Percentiles rank a stretch among this genome's conserved stretches.
phyloP scores from a whole-genome alignment of 2,888 invertebrate species.

The Leucophora obtusa region DNA sequence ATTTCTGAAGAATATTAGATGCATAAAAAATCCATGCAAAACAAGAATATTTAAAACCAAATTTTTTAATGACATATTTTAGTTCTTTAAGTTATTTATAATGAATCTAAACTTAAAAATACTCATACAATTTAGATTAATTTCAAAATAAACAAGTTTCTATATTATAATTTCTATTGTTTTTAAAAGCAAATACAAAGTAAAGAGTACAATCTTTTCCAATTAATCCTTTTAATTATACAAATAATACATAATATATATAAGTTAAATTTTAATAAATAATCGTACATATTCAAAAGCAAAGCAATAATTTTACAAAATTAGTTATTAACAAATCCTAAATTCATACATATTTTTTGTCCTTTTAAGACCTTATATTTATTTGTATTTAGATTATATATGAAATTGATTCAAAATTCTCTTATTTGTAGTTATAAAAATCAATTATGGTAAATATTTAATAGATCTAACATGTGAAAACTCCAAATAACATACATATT shows the following conservation, averaged over 20 bases:
- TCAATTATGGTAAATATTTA: not conserved
- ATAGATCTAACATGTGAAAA: constrained; percentile 19
- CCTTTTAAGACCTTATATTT: constrained; percentile 21
- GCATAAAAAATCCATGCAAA: constrained; percentile 14
- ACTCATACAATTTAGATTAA: not conserved
- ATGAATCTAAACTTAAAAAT: not conserved
- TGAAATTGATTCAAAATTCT: not conserved
- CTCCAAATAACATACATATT: constrained; percentile 55
- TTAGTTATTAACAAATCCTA: constrained; percentile 25
- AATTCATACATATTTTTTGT: not conserved
- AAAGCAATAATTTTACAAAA: constrained; percentile 53
- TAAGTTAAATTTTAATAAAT: constrained; percentile 2
- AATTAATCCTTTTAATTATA: not conserved
- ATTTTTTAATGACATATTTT: constrained; percentile 28
- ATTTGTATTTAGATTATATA: not conserved
- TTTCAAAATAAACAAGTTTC: constrained; percentile 41
- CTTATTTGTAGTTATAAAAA: not conserved
- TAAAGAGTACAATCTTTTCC: constrained; percentile 55
- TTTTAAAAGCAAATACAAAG: constrained; percentile 53
- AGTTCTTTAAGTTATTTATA: not conserved
- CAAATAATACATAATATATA: constrained; percentile 9
- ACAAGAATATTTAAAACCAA: constrained; percentile 12
- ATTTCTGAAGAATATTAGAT: not conserved
- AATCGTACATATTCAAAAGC: constrained; percentile 27
- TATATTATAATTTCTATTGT: constrained; percentile 17